Evolutionary conservation across 2,113 vertebrate genomes (phyloP).

Genomic region (Sorex araneus): DNA sequence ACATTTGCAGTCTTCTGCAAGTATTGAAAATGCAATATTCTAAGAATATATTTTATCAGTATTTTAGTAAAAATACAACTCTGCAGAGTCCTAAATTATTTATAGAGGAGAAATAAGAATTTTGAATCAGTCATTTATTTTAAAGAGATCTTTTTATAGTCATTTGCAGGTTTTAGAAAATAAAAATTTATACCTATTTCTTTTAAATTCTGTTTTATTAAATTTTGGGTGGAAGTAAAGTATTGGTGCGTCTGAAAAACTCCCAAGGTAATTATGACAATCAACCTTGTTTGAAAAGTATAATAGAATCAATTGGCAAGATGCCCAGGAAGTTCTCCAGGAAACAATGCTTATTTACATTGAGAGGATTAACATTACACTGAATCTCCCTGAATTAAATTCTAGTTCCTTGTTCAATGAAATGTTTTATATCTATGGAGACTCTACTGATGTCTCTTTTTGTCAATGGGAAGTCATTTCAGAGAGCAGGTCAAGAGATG

Average conservation of each 20-base stretch:
- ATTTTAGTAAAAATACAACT: neutral
- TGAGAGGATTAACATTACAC: neutral
- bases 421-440: neutral
- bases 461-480: neutral
- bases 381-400: neutral
- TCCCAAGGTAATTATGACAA: neutral
- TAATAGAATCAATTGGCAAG: neutral
- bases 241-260: neutral
- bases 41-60: neutral
- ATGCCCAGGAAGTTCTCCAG: neutral
- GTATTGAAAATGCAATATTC: neutral
- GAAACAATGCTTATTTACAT: neutral
- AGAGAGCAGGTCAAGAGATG: neutral
- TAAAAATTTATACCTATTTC: neutral
- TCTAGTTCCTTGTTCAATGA: neutral
- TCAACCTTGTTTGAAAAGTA: neutral
- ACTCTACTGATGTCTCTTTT: neutral
- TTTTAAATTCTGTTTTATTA: constrained; percentile 49
- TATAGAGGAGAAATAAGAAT: neutral
- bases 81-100: neutral
- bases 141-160: neutral
- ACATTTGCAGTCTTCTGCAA: neutral
- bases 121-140: constrained; percentile 25
- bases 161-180: neutral
- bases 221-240: constrained; percentile 21